Evolutionary conservation across 1,140 invertebrate genomes (phyloP), one percentile per base, ranked within the genome.

Genomic region (Pseudomyrmex gracilis): DNA sequence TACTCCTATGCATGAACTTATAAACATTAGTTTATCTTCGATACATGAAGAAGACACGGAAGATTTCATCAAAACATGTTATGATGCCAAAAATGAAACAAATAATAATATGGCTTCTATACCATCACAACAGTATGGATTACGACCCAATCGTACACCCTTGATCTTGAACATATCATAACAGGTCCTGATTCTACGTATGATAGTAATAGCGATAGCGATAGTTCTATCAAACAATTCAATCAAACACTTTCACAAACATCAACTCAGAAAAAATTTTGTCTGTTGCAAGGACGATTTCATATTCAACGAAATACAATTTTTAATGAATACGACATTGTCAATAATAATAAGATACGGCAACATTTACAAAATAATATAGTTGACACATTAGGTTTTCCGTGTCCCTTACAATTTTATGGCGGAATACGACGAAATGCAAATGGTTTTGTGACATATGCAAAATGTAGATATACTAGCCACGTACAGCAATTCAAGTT

Each of bases 401-500:
- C 49, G 13, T 70, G 67, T 70, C 51, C 51, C n/a, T 55, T 70
- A 12, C 3, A 53, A 7, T 70, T 70, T 70, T 70, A 53, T 70
- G 67, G 67, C 34, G 67, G 67, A 70, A 55, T 70, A 53, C 67
- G 67, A 34, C 22, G 34, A n/a, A 70, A 71, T n/a, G 34, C 24
- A 2, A 57, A 57, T 9, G 13, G 3, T 43, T 57, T 55, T 43
- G 24, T 17, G 7, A 43, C 68, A 55, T 71, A 57, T 43, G 51
- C 53, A 43, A 34, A 43, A 43, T 71, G 53, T n/a, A 71, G 68
- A 57, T 71, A 57, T 13, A 71, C 0, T 2, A 71, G 67, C 2
- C 67, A 71, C 43, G 10, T 71, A 57, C 51, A 71, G 34, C 51
- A 55, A 68, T 71, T 71, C 17, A 71, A 55, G 55, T 71, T 71